Percentiles rank a stretch among this genome's conserved stretches.
phyloP scores from a whole-genome alignment of 2,113 vertebrate species.

The Alouatta palliata region DNA sequence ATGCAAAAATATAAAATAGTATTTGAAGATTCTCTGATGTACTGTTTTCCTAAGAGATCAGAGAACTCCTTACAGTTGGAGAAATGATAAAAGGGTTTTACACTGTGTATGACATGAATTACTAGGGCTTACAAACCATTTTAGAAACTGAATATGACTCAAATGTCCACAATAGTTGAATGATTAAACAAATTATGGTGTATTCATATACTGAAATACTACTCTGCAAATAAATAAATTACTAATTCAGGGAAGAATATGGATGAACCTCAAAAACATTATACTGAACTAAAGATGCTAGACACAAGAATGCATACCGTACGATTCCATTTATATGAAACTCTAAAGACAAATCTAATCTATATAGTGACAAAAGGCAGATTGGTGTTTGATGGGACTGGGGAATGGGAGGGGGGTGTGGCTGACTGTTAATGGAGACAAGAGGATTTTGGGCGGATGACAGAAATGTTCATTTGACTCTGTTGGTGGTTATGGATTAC shows the following conservation, averaged over 20 bases:
- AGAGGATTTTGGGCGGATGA: background rate
- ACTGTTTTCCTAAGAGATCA: background rate
- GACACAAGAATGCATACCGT: background rate
- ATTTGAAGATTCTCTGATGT: background rate
- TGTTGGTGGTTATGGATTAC: background rate
- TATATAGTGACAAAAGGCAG: background rate
- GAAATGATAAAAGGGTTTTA: slow-evolving; percentile 26
- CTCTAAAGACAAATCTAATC: background rate
- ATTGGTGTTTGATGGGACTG: background rate
- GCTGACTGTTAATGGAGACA: background rate
- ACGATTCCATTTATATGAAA: background rate
- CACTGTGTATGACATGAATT: background rate
- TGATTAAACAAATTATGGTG: background rate
- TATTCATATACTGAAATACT: background rate
- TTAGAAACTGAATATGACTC: background rate
- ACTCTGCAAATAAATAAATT: background rate
- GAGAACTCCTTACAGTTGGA: background rate
- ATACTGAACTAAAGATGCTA: background rate
- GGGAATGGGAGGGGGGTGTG: background rate
- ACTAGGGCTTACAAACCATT: slow-evolving; percentile 21
- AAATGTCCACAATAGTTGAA: background rate
- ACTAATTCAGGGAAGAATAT: background rate
- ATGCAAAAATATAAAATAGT: slow-evolving; percentile 35
- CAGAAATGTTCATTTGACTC: background rate
- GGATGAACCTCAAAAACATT: background rate